Conservation (phyloP, 1,140 invertebrate species). For the Uloborus diversus region DNA sequence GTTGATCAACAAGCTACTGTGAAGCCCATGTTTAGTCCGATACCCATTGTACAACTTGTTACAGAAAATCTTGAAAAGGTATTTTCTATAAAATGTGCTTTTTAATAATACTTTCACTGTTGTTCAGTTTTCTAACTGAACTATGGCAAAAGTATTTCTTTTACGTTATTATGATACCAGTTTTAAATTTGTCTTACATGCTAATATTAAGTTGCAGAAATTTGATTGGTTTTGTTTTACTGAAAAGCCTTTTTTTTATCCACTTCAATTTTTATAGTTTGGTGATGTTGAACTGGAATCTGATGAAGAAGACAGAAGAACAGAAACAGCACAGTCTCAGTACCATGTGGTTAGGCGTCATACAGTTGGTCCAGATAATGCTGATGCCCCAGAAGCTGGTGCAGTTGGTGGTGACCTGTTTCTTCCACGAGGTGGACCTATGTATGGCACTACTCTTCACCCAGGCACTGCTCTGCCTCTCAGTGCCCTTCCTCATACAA, state of each 20-base stretch:
- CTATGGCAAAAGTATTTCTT: too few relatives aligned
- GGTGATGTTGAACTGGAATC: slow-evolving; percentile 72
- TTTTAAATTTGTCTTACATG: too few relatives aligned
- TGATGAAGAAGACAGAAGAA: slow-evolving; percentile 65
- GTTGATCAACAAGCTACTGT: slow-evolving; percentile 53
- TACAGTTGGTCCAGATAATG: slow-evolving; percentile 85
- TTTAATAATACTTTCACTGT: too few relatives aligned
- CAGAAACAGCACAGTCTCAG: slow-evolving; percentile 63
- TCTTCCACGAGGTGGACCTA: slow-evolving; percentile 16
- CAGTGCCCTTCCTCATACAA: slow-evolving; percentile 70
- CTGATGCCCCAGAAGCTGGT: slow-evolving; percentile 52
- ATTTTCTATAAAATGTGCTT: too few relatives aligned
- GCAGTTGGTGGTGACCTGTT: slow-evolving; percentile 52
- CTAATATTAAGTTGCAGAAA: too few relatives aligned
- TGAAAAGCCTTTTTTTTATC: too few relatives aligned
- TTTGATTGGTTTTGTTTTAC: too few relatives aligned
- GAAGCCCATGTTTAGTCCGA: slow-evolving; percentile 54
- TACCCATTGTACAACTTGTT: slow-evolving; percentile 55
- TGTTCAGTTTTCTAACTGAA: too few relatives aligned
- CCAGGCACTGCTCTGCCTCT: slow-evolving; percentile 60
- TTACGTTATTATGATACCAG: too few relatives aligned
- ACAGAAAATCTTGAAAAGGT: slow-evolving; percentile 74
- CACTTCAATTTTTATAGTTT: slow-evolving; percentile 67
- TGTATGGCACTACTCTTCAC: slow-evolving; percentile 47
- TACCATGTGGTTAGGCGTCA: slow-evolving; percentile 78